Conservation (phyloP, 2,888 invertebrate species). For the Agrochola circellaris region DNA sequence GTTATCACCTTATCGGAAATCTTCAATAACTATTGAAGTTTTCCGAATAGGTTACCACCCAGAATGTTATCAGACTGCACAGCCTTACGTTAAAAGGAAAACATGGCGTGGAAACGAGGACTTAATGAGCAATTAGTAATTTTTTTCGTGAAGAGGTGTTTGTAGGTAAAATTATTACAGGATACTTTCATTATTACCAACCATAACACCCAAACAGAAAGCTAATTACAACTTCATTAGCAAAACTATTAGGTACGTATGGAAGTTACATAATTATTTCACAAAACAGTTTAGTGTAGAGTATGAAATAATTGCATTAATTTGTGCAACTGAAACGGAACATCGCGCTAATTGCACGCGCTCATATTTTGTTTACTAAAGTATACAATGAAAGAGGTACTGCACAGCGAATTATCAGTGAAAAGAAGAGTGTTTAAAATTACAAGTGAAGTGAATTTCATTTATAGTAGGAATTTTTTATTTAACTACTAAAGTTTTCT, state of each 20-base stretch:
- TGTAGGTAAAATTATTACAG: neutral
- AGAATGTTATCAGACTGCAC: too few relatives aligned
- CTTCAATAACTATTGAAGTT: too few relatives aligned
- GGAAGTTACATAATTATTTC: slow-evolving; percentile 14
- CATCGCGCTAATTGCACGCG: slow-evolving; percentile 36
- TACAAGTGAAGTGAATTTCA: neutral
- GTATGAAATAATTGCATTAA: slow-evolving; percentile 21
- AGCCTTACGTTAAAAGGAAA: neutral
- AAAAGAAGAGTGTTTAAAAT: slow-evolving; percentile 23
- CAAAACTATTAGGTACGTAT: neutral
- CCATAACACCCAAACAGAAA: neutral
- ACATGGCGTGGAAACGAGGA: neutral
- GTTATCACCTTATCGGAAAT: too few relatives aligned
- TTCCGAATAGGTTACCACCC: too few relatives aligned
- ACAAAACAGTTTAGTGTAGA: neutral
- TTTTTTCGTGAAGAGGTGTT: neutral
- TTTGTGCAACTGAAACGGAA: slow-evolving; percentile 14
- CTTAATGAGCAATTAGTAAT: neutral
- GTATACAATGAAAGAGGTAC: slow-evolving; percentile 16
- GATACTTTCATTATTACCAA: neutral
- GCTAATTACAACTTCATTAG: slow-evolving; percentile 21
- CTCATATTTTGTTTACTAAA: slow-evolving; percentile 21
- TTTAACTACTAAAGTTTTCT: too few relatives aligned
- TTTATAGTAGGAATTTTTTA: too few relatives aligned
- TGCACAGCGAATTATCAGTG: slow-evolving; percentile 25